Evolutionary conservation across 2,888 invertebrate genomes (phyloP).

Genomic region (Cabera pusaria): DNA sequence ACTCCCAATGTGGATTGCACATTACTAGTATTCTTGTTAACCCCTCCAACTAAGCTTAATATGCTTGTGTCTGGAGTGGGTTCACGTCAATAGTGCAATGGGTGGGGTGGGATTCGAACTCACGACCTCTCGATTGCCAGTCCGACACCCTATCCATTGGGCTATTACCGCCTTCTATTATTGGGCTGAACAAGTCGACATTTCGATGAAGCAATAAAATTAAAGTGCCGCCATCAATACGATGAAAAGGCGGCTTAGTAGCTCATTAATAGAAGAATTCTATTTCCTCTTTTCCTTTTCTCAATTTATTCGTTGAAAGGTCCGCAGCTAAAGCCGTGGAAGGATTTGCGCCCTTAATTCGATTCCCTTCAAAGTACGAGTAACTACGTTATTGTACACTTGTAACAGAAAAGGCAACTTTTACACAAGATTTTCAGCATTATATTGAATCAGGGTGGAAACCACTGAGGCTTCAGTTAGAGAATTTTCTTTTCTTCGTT

Average conservation of each 20-base stretch:
- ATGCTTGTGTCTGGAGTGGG: no score
- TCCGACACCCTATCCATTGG: no score
- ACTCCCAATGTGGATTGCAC: no score
- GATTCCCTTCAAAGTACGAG: slow-evolving; percentile 23
- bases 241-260: slow-evolving; percentile 2
- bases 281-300: slow-evolving; percentile 12
- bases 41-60: no score
- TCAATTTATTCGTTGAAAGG: slow-evolving; percentile 13
- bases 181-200: no score
- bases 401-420: slow-evolving; percentile 21
- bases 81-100: no score
- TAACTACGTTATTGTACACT: slow-evolving; percentile 22
- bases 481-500: no score
- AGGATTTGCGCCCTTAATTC: slow-evolving; percentile 21
- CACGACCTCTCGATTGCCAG: no score
- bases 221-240: slow-evolving; percentile 2
- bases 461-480: no score
- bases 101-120: no score
- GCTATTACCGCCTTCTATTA: no score
- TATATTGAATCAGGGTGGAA: slow-evolving; percentile 12
- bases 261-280: slow-evolving; percentile 10
- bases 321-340: slow-evolving; percentile 6
- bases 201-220: slow-evolving; percentile 3
- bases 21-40: no score
- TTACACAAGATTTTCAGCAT: slow-evolving; percentile 14